A percentile compares a stretch with the other conserved stretches of the same genome.
These are phyloP conservation scores for Tadarida brasiliensis DNA, from an alignment of 2,797 vertebrate species.

Conservation along the genomic window DNA sequence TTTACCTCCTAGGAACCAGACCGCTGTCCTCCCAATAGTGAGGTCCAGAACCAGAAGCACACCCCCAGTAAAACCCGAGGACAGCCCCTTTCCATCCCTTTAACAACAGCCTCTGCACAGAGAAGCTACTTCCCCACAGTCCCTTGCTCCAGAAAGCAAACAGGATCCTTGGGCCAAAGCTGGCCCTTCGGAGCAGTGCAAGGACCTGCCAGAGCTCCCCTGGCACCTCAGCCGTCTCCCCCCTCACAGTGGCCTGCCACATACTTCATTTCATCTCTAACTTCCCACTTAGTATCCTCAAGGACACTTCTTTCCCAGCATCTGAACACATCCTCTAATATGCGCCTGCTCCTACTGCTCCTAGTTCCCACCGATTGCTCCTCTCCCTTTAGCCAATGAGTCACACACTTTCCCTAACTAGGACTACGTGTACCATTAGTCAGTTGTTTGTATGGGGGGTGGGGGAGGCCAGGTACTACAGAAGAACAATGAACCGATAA, in stretches of 20 bases:
- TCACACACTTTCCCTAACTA: not conserved
- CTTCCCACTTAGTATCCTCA: not conserved
- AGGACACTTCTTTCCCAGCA: not conserved
- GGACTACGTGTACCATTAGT: not conserved
- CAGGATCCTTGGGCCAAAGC: not conserved
- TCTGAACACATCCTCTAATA: not conserved
- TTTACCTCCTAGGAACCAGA: not conserved
- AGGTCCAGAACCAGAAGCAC: not conserved
- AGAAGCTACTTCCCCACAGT: not conserved
- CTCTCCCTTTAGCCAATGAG: not conserved
- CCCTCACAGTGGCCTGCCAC: not conserved
- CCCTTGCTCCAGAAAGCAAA: not conserved
- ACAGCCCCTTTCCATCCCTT: too few species aligned
- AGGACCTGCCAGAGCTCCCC: too few species aligned
- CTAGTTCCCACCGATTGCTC: not conserved
- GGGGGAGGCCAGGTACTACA: rapidly evolving
- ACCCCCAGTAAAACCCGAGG: not conserved
- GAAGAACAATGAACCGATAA: not conserved
- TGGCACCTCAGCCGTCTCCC: not conserved
- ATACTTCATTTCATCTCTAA: not conserved
- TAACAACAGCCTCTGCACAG: too few species aligned
- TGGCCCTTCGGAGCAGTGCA: rapidly evolving
- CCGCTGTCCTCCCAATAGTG: not conserved
- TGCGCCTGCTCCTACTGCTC: not conserved
- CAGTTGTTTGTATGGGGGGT: rapidly evolving